A percentile compares a stretch with the other conserved stretches of the same genome.
Conservation (phyloP, 1,140 invertebrate genomes). For the Aporrectodea caliginosa region DNA sequence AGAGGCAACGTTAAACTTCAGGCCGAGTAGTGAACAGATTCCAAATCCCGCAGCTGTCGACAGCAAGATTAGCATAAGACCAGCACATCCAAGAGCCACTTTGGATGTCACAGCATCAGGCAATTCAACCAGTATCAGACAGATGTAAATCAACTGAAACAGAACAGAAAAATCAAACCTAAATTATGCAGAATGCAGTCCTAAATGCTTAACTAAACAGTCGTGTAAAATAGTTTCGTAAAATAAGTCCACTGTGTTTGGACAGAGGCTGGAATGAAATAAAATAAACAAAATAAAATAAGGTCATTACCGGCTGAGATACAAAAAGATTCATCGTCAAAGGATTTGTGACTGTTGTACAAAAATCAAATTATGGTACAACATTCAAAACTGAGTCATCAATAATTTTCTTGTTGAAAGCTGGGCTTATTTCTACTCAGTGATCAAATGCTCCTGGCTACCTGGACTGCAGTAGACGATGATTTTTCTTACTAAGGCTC, state of each 20-base stretch:
- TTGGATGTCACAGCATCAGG: constrained; percentile 77
- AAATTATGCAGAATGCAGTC: background rate
- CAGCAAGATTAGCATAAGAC: constrained; percentile 79
- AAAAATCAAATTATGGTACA: too few species aligned
- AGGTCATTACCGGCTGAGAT: background rate
- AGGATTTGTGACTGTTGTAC: too few species aligned
- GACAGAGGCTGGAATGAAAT: background rate
- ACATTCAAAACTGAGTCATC: too few species aligned
- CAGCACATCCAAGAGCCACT: constrained; percentile 76
- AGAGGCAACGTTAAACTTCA: constrained; percentile 92
- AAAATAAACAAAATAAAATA: background rate
- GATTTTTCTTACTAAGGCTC: too few species aligned
- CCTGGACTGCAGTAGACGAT: too few species aligned
- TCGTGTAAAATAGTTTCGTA: background rate
- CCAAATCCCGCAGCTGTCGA: constrained; percentile 81
- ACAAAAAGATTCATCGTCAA: background rate
- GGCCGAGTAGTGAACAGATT: constrained; percentile 84
- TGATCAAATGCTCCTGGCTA: too few species aligned
- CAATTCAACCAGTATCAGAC: constrained; percentile 72
- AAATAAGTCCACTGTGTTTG: background rate
- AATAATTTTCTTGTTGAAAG: too few species aligned
- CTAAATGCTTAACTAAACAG: too few species aligned
- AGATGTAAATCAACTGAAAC: constrained; percentile 72
- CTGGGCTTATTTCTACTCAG: too few species aligned
- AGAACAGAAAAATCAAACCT: background rate